Evolutionary conservation across 1,140 invertebrate genomes (phyloP), one percentile per base, ranked within the genome.

Genomic region (Lucilia cuprina): DNA sequence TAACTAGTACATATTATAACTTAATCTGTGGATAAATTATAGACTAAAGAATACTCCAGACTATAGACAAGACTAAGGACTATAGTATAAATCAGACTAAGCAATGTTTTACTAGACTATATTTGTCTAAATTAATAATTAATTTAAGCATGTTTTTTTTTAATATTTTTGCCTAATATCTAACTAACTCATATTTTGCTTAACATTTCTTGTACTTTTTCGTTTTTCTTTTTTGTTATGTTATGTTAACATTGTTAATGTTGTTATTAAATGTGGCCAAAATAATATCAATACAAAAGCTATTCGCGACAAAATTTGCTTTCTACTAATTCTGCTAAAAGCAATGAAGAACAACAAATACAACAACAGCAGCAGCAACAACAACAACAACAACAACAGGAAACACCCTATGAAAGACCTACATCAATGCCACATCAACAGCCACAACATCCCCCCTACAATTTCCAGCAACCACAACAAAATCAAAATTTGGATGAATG

Each of bases 261-360:
- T 60, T 60, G 41, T 60, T 78, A 34, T 78, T 78, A 87, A 89
- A 89, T 87, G 65, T 87, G 84, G 84, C 85, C 47, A 86, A 41
- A 41, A 41, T 41, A 41, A 41, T 30, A 5, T 5, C 41, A 41
- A 41, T n/a, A n/a, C 86, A 86, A 86, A 92, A 97, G 96, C 89
- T 96, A 97, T 90, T 96, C 96, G 12, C 94, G 96, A 80, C 96
- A 96, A 92, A 97, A 97, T 91, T 93, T 96, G 47, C 93, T 97
- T 3, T 96, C 96, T n/a, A 93, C 93, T 82, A 93, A 91, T 86
- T 86, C 85, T 21, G 93, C 92, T 87, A 94, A 96, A 92, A 93
- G 93, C 88, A 93, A 94, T 88, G 93, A 95, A 86, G 92, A 93
- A 85, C 85, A 88, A 83, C 82, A 86, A 14, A 82, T 84, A 77